Base-by-base conservation (phyloP, 2,797 vertebrate genomes). In the Enteromius mattozi region DNA sequence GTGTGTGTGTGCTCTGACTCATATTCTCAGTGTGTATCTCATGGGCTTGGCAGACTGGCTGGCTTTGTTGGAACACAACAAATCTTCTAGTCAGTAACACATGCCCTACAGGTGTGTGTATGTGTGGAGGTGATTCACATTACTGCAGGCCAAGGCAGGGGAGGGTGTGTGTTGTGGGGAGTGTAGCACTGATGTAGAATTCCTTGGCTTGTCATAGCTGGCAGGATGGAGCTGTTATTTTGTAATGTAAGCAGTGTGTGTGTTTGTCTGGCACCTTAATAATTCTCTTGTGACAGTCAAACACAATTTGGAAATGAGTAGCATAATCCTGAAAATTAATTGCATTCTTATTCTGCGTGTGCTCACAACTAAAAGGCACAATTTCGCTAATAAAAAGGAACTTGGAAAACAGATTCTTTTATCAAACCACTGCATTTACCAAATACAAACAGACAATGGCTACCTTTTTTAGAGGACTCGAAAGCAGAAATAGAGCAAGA, bases 91-190 rank as follows among this genome's bases (percentile, higher is more conserved):
- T 70, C 71, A 54, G 61, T 35, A 78, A n/a, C 40, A 87, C 86
- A 87, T 71, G 56, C 56, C 88, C 80, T 86, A 37, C 59, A 86
- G 79, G 83, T 80, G 21, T 83, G 82, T 85, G 51, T 78, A 66
- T 80, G 47, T 77, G 87, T 45, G 27, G 37, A 82, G 21, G 66
- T 77, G 45, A 87, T 86, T 89, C 81, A 82, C 33, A 75, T 87
- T 78, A 77, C 88, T 89, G 81, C 84, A 87, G 84, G 87, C 81
- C 75, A 84, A 51, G 87, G 81, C 83, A 88, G 86, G 87, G 78
- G 81, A 51, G 47, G 65, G 21, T n/a, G 78, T 82, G 77, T 30
- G 14, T 10, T n/a, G 16, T 47, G 56, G 24, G 33, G 79, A 14
- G 51, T 17, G 56, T 19, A 19, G 30, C 30, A 69, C 24, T 63